Percentiles rank a stretch among this genome's conserved stretches.
Conservation (phyloP, 1,140 invertebrate genomes). For the Drosophila novamexicana region DNA sequence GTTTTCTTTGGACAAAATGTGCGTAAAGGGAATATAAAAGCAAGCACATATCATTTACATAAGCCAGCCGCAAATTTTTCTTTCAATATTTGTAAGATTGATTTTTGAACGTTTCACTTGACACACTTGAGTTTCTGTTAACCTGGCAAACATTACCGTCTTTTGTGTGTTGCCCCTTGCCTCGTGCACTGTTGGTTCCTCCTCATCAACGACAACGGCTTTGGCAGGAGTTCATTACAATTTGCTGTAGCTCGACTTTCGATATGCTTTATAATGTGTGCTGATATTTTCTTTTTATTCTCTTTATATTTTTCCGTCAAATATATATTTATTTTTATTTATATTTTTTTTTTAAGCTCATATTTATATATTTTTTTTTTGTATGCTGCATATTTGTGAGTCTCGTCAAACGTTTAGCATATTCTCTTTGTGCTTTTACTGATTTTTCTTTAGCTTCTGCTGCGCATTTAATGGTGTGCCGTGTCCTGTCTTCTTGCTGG, state of each 20-base stretch:
- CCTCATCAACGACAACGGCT: background rate
- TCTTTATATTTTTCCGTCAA: background rate
- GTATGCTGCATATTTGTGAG: slow-evolving; percentile 35
- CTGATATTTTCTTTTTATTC: slow-evolving; percentile 20
- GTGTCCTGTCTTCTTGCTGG: slow-evolving; percentile 13
- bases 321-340: slow-evolving; percentile 7
- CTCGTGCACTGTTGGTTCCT: background rate
- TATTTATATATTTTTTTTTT: slow-evolving; percentile 15
- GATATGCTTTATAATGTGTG: slow-evolving; percentile 14
- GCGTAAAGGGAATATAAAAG: no score
- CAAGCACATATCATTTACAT: background rate
- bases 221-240: slow-evolving; percentile 19
- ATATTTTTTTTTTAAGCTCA: slow-evolving; percentile 32
- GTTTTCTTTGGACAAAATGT: no score
- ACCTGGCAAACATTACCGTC: slow-evolving; percentile 6
- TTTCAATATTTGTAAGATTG: slow-evolving; percentile 1
- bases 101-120: background rate
- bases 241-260: slow-evolving; percentile 7
- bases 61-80: background rate
- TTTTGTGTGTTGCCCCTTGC: background rate
- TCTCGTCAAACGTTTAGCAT: slow-evolving; percentile 64
- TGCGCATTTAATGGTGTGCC: slow-evolving; percentile 58
- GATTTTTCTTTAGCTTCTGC: slow-evolving; percentile 49
- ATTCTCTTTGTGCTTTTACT: slow-evolving; percentile 55
- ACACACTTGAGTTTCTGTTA: slow-evolving; percentile 1